phyloP scores from a whole-genome alignment of 2,888 invertebrate species.

The Chaetogeoica ovagalla region DNA sequence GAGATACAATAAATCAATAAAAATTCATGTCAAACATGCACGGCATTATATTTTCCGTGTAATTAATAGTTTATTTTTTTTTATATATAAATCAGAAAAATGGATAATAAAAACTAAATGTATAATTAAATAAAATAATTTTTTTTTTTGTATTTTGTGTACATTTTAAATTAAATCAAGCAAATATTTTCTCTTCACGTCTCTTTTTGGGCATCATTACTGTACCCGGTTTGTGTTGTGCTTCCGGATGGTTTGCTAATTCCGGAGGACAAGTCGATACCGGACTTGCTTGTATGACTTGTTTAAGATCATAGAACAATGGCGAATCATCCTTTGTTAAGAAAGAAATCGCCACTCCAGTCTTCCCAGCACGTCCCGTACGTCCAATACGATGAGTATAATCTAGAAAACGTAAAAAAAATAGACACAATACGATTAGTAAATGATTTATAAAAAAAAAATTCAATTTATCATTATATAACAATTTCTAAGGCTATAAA shows the following conservation, averaged over 20 bases:
- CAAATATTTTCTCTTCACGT: constrained; percentile 93
- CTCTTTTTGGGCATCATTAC: constrained; percentile 88
- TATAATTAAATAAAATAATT: constrained; percentile 22
- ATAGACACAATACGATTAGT: background rate
- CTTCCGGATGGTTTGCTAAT: constrained; percentile 95
- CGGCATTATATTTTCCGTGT: background rate
- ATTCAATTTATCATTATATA: too few relatives aligned
- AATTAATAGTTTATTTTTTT: constrained; percentile 9
- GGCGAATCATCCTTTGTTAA: constrained; percentile 94
- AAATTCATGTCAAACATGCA: background rate
- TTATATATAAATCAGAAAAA: background rate
- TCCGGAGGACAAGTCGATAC: constrained; percentile 95
- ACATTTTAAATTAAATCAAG: constrained; percentile 62
- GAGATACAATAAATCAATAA: background rate
- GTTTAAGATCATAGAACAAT: constrained; percentile 96
- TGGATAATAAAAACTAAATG: constrained; percentile 4
- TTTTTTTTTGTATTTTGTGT: constrained; percentile 14
- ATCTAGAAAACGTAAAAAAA: constrained; percentile 63
- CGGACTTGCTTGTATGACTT: constrained; percentile 83
- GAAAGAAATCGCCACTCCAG: constrained; percentile 93
- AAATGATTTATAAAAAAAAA: too few relatives aligned
- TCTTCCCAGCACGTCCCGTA: constrained; percentile 98
- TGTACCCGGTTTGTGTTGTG: constrained; percentile 95
- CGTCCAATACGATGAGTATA: constrained; percentile 98
- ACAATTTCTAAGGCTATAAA: too few relatives aligned